These are phyloP conservation scores for Tuta absoluta DNA, from an alignment of 2,888 invertebrate genomes.

Conservation along the genomic window DNA sequence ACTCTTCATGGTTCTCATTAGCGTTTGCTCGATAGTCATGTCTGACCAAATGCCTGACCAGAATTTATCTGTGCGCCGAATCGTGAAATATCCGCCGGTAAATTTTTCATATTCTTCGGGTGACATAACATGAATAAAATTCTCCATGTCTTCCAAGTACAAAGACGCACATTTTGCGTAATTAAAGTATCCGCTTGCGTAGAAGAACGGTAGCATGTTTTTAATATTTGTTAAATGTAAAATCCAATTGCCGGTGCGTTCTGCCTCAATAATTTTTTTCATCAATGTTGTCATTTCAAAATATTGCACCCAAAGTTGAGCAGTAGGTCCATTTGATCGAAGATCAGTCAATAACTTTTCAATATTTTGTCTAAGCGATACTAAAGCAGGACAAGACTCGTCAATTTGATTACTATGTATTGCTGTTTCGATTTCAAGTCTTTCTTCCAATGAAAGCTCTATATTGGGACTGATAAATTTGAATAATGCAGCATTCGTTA, in stretches of 20 bases:
- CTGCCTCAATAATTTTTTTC: constrained; percentile 47
- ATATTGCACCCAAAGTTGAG: constrained; percentile 44
- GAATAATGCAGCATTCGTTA: background rate
- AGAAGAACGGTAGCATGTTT: constrained; percentile 45
- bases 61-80: constrained; percentile 39
- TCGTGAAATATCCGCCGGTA: constrained; percentile 41
- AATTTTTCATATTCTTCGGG: constrained; percentile 32
- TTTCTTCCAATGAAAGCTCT: too few relatives aligned
- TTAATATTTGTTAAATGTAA: constrained; percentile 43
- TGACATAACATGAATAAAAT: constrained; percentile 41
- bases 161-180: constrained; percentile 24
- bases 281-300: constrained; percentile 43
- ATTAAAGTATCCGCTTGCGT: constrained; percentile 38
- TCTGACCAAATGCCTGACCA: constrained; percentile 41
- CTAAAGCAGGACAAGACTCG: too few relatives aligned
- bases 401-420: too few relatives aligned
- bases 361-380: background rate
- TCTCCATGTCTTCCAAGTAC: constrained; percentile 53
- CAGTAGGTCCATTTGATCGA: constrained; percentile 41
- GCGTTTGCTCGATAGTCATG: constrained; percentile 31
- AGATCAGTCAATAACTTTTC: too few relatives aligned
- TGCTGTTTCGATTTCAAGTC: too few relatives aligned
- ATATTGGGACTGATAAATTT: too few relatives aligned
- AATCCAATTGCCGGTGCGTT: constrained; percentile 39
- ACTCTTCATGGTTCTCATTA: constrained; percentile 23